Conservation (phyloP, 64 coral and sea anemone genomes). For the Orbicella faveolata region DNA sequence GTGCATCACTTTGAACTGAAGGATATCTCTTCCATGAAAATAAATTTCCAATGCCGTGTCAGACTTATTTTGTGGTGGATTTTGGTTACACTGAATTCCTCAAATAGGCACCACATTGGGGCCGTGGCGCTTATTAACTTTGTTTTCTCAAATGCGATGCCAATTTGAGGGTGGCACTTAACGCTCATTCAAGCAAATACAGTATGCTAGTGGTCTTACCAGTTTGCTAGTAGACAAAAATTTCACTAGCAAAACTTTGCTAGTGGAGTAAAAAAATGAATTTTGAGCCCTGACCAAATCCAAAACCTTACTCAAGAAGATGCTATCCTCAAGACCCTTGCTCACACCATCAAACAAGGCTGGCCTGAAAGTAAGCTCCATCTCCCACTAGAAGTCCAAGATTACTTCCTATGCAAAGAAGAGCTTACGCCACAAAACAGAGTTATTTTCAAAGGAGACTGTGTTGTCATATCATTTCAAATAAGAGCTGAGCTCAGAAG, state of each 20-base stretch:
- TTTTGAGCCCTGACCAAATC: constrained; percentile 7
- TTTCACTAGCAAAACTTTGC: too few species aligned
- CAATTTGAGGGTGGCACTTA: too few species aligned
- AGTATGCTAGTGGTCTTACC: constrained; percentile 1
- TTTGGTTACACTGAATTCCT: too few species aligned
- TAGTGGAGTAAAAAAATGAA: background rate
- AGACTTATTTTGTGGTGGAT: too few species aligned
- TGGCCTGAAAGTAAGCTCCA: constrained; percentile 16
- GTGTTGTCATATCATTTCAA: constrained; percentile 1
- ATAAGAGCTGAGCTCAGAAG: constrained; percentile 13
- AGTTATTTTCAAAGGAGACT: constrained; percentile 49
- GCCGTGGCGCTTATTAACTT: too few species aligned
- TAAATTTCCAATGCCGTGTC: too few species aligned
- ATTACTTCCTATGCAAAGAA: constrained; percentile 39
- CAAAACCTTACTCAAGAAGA: background rate
- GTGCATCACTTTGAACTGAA: too few species aligned
- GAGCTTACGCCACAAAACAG: constrained; percentile 24
- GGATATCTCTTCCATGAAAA: too few species aligned
- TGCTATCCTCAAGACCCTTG: background rate
- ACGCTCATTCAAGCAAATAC: too few species aligned
- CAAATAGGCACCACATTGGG: too few species aligned
- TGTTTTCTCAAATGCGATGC: too few species aligned
- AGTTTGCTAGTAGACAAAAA: background rate
- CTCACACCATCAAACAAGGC: constrained; percentile 23
- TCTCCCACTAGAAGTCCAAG: background rate